Evolutionary conservation across 2,888 invertebrate species (phyloP).

Genomic region (Choristoneura rosaceana): DNA sequence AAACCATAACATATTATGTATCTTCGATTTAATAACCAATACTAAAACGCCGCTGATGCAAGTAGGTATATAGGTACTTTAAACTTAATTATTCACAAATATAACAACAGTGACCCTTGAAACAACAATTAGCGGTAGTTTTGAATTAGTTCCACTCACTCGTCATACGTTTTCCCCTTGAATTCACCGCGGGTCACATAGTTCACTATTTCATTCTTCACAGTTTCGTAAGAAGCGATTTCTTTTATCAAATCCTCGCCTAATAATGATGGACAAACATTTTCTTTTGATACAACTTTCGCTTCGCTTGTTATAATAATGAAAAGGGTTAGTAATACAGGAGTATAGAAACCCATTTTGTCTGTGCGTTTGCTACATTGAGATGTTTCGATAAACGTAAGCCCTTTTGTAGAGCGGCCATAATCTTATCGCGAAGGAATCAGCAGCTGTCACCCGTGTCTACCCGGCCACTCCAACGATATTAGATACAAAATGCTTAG

Average conservation of each 20-base stretch:
- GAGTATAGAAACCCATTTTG: slow-evolving; percentile 59
- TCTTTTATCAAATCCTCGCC: slow-evolving; percentile 81
- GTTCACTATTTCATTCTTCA: slow-evolving; percentile 81
- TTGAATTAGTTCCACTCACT: slow-evolving; percentile 61
- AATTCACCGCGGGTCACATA: slow-evolving; percentile 81
- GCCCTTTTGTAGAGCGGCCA: slow-evolving; percentile 55
- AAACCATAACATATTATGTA: too few relatives aligned
- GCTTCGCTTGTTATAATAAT: slow-evolving; percentile 57
- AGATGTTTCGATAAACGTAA: slow-evolving; percentile 50
- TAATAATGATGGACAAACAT: slow-evolving; percentile 69
- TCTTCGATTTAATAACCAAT: too few relatives aligned
- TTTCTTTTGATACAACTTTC: slow-evolving; percentile 58
- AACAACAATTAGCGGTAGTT: not conserved
- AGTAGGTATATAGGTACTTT: too few relatives aligned
- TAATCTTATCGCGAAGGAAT: slow-evolving; percentile 56
- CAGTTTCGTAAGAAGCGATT: slow-evolving; percentile 84
- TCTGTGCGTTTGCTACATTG: slow-evolving; percentile 51
- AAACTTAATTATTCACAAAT: not conserved
- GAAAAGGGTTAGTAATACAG: slow-evolving; percentile 56
- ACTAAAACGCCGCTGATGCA: too few relatives aligned
- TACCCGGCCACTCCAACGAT: slow-evolving; percentile 21
- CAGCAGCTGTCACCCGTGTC: slow-evolving; percentile 31
- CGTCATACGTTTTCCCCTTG: slow-evolving; percentile 84
- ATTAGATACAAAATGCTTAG: slow-evolving; percentile 22
- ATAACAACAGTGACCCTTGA: not conserved